Base-by-base conservation (phyloP, 53 echinoderm and acorn worm genomes). In the Echinometra lucunter region DNA sequence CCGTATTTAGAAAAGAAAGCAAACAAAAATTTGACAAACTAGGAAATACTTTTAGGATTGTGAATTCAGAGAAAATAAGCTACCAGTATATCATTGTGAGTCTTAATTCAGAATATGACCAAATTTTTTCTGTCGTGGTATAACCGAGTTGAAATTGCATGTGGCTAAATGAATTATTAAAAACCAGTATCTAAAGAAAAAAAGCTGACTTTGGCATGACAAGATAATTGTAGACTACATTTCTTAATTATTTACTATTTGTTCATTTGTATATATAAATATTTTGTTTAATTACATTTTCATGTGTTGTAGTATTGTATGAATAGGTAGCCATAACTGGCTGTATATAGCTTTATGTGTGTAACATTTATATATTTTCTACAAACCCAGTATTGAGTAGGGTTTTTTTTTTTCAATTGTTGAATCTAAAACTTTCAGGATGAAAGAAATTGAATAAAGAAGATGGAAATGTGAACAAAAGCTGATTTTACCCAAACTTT, bases 321-420 rank as follows among this genome's bases (percentile, higher is more conserved):
- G 42, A 40, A 42, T 40, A 40, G 78, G 17, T 30, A 78, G 23
- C 21, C 42, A 78, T 16, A 2, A 78, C 4, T 78, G 38, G 42
- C 78, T 78, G 78, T 78, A 78, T 6, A 78, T 78, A 78, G 78
- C 78, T 78, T 78, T n/a, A 42, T 40, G 42, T n/a, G 42, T 78
- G 21, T 42, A 78, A 42, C 6, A 40, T 38, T 78, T 40, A 5
- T 17, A 78, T 78, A 78, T 11, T 72, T 8, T 23, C n/a, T 78
- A 19, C 3, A 38, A 78, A 78, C 42, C 1, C 35, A 16, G 10
- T 32, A 12, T 0, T 78, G 42, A 42, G 34, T 69, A 69, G 69
- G 34, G 7, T 0, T 72, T 72, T 78, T 78, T 21, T n/a, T 78
- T 23, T 19, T 69, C 17, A 78, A 78, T 21, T 21, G 38, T 0